A percentile compares a stretch with the other conserved stretches of the same genome.
phyloP scores from a whole-genome alignment of 1,140 invertebrate species.

The Neodiprion virginianus region DNA sequence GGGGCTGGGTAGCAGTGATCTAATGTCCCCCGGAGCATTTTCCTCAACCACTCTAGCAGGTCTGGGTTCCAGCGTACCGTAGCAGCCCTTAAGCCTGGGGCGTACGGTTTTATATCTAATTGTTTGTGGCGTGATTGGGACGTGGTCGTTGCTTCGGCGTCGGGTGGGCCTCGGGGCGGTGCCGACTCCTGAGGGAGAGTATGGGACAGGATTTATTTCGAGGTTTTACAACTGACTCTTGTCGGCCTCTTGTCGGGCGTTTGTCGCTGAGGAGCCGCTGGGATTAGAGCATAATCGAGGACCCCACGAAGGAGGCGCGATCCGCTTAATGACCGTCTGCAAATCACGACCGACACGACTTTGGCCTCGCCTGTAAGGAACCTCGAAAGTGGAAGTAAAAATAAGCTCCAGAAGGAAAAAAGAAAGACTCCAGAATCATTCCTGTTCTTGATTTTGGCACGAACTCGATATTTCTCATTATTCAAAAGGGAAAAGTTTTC shows the following conservation, averaged over 20 bases:
- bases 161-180: constrained; percentile 20
- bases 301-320: background rate
- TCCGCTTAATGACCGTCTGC: background rate
- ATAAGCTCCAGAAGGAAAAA: background rate
- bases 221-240: constrained; percentile 28
- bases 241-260: too few relatives aligned
- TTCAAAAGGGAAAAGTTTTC: too few relatives aligned
- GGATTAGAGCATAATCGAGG: too few relatives aligned
- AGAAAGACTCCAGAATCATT: background rate
- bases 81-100: background rate
- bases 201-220: constrained; percentile 36
- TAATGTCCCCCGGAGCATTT: background rate
- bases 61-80: background rate
- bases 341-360: background rate
- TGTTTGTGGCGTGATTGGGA: constrained; percentile 6
- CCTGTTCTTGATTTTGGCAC: too few relatives aligned
- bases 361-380: background rate
- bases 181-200: background rate
- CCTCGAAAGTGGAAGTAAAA: background rate
- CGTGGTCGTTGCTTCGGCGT: background rate
- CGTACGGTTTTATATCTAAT: constrained; percentile 5
- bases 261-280: too few relatives aligned
- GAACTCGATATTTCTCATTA: too few relatives aligned
- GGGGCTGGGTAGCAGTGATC: background rate
- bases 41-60: too few relatives aligned